Base-by-base conservation (phyloP, 2,113 vertebrate genomes). In the Hucho hucho region DNA sequence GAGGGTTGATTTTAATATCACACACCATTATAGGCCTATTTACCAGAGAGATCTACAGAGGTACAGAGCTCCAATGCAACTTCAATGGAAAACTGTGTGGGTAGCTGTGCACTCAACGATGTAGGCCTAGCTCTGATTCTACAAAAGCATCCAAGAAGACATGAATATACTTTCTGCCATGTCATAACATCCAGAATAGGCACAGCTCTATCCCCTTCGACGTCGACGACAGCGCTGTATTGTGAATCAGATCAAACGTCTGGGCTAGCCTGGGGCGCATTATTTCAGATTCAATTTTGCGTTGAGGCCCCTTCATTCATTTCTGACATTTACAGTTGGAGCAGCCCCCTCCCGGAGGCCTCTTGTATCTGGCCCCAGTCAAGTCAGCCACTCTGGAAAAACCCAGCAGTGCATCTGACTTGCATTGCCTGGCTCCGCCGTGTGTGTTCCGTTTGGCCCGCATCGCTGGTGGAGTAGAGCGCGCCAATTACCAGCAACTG, bases 241-340 rank as follows among this genome's bases (percentile, higher is more conserved):
- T 92, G 88, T 88, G 66, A 79, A 43, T 74, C 83, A 88, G 84
- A 92, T 92, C 89, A 93, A 93, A 92, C 81, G 26, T 43, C 12
- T 46, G 69, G 69, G 67, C 81, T 59, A 78, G 80, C 88, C 87
- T 67, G 83, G 79, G 79, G 87, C 79, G 0, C 83, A 20, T 82
- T 81, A 85, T 88, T 92, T 92, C 88, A 88, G 73, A 88, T 92
- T 93, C 90, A 89, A 84, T 89, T 89, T 90, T 83, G 82, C 87
- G 84, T 83, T 88, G 90, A 92, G 89, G 88, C 89, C 92, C 37
- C 84, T 90, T 92, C 91, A 93, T 91, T 93, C 88, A 93, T 90
- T 93, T 92, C 87, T 92, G 92, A 93, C 91, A 91, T 93, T 93
- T 93, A 91, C 90, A 92, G 90, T 92, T 84, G 87, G 87, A 88